Evolutionary conservation across 2,113 vertebrate species (phyloP), one percentile per base, ranked within the genome.

Genomic region (Coryphaenoides rupestris): DNA sequence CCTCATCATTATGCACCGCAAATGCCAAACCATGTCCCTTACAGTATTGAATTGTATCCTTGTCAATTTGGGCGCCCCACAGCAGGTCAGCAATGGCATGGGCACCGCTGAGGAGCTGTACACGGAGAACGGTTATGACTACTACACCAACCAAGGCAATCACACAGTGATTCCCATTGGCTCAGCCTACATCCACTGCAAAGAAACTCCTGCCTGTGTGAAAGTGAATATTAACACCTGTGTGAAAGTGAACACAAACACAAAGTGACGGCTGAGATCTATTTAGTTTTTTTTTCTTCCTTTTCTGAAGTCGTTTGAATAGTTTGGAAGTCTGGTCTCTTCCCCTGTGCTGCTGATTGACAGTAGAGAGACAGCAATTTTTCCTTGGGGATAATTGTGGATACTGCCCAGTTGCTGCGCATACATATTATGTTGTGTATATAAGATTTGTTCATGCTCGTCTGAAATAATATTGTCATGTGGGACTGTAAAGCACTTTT

Each of bases 81-180:
- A 99, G 96, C n/a, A 99, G 89, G 94, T 98, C 81, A 92, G 93
- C 72, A 93, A 87, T 0, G 93, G 95, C 0, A 84, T 92, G 66
- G 90, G 91, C 79, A 65, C 85, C 62, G 87, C 88, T 0, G 95
- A 98, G 0, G 95, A 95, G 65, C 84, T 94, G 47, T 96, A 94
- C 0, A 68, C 84, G 0, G 95, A 96, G 67, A 94, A 92, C 0
- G 91, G 92, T 58, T 94, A 89, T 0, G 87, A 94, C 72, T 90
- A 81, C 52, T 98, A 90, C n/a, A 82, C 89, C 78, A 94, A 92
- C 14, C 89, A 90, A 60, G 66, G 83, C 55, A 58, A n/a, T 90
- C 24, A 75, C 81, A 23, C 89, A 93, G 40, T 75, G 83, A 90
- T 61, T 19, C 21, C 12, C 53, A 49, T 45, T 23, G 14, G 1